A percentile compares a stretch with the other conserved stretches of the same genome.
Evolutionary conservation across 2,888 invertebrate genomes (phyloP).

Genomic region (Sminthurides aquaticus): DNA sequence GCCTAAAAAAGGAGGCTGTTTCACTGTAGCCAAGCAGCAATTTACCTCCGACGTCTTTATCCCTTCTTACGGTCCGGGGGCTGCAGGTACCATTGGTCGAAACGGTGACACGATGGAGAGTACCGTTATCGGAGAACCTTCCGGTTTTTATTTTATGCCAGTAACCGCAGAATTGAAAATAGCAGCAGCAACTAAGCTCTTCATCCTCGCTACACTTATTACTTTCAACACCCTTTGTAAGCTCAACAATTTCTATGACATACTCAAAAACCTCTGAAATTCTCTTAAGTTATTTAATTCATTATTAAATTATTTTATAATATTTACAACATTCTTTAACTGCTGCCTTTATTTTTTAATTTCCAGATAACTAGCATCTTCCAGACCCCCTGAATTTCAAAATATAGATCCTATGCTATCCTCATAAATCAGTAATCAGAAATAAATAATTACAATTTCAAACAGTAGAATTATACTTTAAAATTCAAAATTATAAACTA

Average conservation of each 20-base stretch:
- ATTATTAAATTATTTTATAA: background rate
- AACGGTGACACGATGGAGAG: slow-evolving; percentile 1
- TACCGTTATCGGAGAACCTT: slow-evolving; percentile 8
- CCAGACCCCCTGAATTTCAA: too few species aligned
- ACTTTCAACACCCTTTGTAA: slow-evolving; percentile 6
- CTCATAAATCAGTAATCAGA: too few species aligned
- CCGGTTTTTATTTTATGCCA: slow-evolving; percentile 9
- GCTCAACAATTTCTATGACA: too few species aligned
- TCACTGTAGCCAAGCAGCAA: background rate
- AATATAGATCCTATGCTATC: too few species aligned
- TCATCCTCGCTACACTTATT: slow-evolving; percentile 7
- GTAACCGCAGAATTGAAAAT: background rate
- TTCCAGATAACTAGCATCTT: background rate
- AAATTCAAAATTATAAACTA: too few species aligned
- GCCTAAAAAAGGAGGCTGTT: background rate
- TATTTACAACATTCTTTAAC: too few species aligned
- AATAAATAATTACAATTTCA: too few species aligned
- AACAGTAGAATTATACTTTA: too few species aligned
- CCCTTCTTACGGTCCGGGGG: background rate
- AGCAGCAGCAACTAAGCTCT: background rate
- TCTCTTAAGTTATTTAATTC: background rate
- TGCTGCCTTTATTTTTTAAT: background rate
- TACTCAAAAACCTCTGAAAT: too few species aligned
- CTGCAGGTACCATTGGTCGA: slow-evolving; percentile 6
- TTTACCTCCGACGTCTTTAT: slow-evolving; percentile 6